Conservation (phyloP, 2,888 invertebrate species). For the Protophormia terraenovae region DNA sequence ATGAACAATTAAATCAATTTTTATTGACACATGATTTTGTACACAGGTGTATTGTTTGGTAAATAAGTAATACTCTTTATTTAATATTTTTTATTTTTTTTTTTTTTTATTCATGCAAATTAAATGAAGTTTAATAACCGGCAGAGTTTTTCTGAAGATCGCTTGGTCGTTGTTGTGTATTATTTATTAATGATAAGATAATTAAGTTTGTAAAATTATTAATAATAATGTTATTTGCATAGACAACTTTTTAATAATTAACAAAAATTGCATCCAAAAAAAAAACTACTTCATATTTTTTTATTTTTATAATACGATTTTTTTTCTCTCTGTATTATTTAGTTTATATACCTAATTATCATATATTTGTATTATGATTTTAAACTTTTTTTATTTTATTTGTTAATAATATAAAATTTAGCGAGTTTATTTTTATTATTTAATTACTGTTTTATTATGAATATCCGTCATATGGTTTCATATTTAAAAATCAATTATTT, state of each 20-base stretch:
- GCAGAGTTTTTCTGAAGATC: not conserved
- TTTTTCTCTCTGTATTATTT: too few relatives aligned
- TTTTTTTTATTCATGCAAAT: slow-evolving; percentile 14
- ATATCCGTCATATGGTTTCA: not conserved
- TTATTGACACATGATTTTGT: slow-evolving; percentile 61
- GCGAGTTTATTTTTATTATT: not conserved
- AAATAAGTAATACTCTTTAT: too few relatives aligned
- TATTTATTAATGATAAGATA: slow-evolving; percentile 65
- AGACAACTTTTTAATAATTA: slow-evolving; percentile 51
- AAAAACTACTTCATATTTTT: slow-evolving; percentile 2
- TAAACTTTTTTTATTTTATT: not conserved
- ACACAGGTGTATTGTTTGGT: slow-evolving; percentile 50
- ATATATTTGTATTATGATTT: not conserved
- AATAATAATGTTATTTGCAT: slow-evolving; percentile 45
- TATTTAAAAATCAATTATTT: not conserved
- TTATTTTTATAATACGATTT: not conserved
- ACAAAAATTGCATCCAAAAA: not conserved
- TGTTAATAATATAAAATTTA: not conserved
- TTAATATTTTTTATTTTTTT: slow-evolving; percentile 3
- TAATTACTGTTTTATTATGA: not conserved
- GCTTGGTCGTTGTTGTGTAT: too few relatives aligned
- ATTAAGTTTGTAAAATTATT: slow-evolving; percentile 52
- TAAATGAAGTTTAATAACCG: slow-evolving; percentile 48
- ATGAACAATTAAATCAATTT: slow-evolving; percentile 53
- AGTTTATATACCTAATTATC: slow-evolving; percentile 16